Conservation (phyloP, 2,113 vertebrate genomes). For the Nicator chloris region DNA sequence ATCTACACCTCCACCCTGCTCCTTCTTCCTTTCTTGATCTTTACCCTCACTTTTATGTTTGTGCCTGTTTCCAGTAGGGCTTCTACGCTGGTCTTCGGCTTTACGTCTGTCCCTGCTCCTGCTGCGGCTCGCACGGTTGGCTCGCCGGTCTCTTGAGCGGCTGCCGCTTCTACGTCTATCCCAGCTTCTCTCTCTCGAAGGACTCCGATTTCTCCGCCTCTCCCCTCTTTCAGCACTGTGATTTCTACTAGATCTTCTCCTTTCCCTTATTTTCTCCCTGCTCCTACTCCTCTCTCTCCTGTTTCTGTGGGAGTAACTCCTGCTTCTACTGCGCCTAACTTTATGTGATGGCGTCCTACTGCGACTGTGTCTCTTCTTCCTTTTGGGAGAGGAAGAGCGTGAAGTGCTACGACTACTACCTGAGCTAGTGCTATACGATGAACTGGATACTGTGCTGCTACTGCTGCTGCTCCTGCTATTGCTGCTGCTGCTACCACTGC, state of each 20-base stretch:
- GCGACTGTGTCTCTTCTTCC: constrained; percentile 83
- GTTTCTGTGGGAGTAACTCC: constrained; percentile 77
- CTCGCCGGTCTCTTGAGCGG: constrained; percentile 83
- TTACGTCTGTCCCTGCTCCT: constrained; percentile 88
- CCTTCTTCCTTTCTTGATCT: constrained; percentile 86
- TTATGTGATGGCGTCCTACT: constrained; percentile 79
- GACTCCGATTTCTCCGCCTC: constrained; percentile 78
- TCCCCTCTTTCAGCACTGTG: constrained; percentile 77
- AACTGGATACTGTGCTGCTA: constrained; percentile 86
- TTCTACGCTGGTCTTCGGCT: constrained; percentile 81
- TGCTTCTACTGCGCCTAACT: constrained; percentile 82
- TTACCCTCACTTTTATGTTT: constrained; percentile 79
- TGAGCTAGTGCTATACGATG: constrained; percentile 88
- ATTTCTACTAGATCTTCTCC: constrained; percentile 83
- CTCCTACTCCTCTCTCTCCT: constrained; percentile 78
- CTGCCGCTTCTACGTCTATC: constrained; percentile 81
- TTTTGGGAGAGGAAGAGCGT: constrained; percentile 86
- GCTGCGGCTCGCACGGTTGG: constrained; percentile 87
- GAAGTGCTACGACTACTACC: constrained; percentile 89
- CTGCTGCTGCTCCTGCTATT: constrained; percentile 84
- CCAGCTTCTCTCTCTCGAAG: constrained; percentile 81
- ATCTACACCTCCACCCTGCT: constrained; percentile 78
- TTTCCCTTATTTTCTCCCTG: constrained; percentile 77
- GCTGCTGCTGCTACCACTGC: constrained; percentile 86
- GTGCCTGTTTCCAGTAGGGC: constrained; percentile 76